Evolutionary conservation across 2,113 vertebrate genomes (phyloP), one percentile per base, ranked within the genome.

Genomic region (Archocentrus centrarchus): DNA sequence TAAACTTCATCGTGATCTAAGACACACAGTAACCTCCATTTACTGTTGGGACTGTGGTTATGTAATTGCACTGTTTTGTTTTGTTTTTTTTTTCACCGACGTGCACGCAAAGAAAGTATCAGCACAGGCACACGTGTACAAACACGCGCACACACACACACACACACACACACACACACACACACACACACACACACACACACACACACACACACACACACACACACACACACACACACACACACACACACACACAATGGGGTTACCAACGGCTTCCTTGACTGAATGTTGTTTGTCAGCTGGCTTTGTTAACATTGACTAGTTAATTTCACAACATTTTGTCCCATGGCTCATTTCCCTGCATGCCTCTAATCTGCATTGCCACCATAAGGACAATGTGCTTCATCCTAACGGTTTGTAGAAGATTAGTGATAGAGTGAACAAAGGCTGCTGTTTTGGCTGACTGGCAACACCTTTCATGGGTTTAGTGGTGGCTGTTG

Each of bases 401-500:
- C 79, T 70, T 82, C 88, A 83, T 89, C 73, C 84, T 75, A 78
- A 76, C 76, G 62, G 59, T 87, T 87, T 86, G 79, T 11, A 53
- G 73, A 85, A 86, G 92, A 89, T 91, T 93, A 89, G 88, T 7
- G 39, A 86, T 75, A 63, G 57, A 24, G 32, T 30, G 88, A 90
- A 89, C 87, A 91, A 86, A 91, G 81, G 78, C 80, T 10, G 66
- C 59, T 84, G 86, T 86, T 86, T 87, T 87, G 86, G 89, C 61
- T 93, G 87, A 88, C 73, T 85, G 86, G 79, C 68, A 73, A 86
- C 73, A 82, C 66, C 86, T 93, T 91, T 92, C 63, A 84, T 92
- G 86, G 93, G 83, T 88, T 92, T 89, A 93, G 89, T 37, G 86
- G 81, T 81, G 84, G 84, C 62, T 86, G 83, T 60, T 88, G 86